Percentiles rank a stretch among this genome's conserved stretches.
Evolutionary conservation across 2,113 vertebrate species (phyloP).

Genomic region (Hypomesus transpacificus): DNA sequence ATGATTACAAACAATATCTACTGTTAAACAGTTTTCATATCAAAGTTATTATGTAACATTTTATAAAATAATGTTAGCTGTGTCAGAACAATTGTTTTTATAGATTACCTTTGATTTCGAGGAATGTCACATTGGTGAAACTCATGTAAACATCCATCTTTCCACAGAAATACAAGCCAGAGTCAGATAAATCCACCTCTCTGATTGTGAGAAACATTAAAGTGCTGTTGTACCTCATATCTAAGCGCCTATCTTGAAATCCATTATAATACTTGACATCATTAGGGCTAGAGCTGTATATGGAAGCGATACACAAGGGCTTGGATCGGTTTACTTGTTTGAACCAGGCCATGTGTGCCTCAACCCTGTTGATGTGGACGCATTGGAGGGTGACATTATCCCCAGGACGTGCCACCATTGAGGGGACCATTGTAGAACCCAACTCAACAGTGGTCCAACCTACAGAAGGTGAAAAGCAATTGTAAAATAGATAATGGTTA

Average conservation of each 20-base stretch:
- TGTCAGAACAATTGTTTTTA: background rate
- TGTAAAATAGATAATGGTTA: background rate
- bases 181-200: background rate
- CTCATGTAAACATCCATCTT: background rate
- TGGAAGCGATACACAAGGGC: background rate
- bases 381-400: background rate
- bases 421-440: background rate
- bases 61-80: background rate
- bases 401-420: background rate
- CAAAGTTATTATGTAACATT: no score
- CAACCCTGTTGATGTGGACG: no score
- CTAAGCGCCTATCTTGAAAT: background rate
- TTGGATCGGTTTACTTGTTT: background rate
- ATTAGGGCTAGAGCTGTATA: background rate
- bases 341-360: constrained; percentile 1
- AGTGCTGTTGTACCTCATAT: background rate
- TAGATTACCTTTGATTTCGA: background rate
- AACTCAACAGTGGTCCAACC: background rate
- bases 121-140: background rate
- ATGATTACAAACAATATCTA: no score
- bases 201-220: background rate
- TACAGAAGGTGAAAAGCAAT: background rate
- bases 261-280: background rate
- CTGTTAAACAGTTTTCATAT: no score
- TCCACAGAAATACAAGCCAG: constrained; percentile 8